These are phyloP conservation scores for Synanthedon myopaeformis DNA, from an alignment of 2,888 invertebrate species.

Conservation along the genomic window DNA sequence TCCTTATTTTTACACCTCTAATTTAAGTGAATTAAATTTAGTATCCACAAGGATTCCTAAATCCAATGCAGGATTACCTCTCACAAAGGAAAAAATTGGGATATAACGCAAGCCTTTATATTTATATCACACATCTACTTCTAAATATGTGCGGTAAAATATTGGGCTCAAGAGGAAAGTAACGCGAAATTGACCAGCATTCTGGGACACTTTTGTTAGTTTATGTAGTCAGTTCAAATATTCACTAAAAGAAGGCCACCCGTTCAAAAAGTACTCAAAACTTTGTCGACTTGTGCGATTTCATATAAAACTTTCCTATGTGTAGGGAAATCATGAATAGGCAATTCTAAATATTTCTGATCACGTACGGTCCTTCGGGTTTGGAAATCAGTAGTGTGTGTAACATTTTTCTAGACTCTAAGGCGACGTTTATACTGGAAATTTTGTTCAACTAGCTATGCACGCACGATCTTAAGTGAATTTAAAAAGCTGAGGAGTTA, in stretches of 20 bases:
- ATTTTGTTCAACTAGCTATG: no score
- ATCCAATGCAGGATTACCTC: no score
- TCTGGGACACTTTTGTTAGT: neutral
- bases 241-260: constrained; percentile 12
- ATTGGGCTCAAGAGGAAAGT: neutral
- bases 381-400: neutral
- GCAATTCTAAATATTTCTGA: constrained; percentile 50
- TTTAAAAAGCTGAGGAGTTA: no score
- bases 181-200: neutral
- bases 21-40: no score
- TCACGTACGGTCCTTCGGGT: constrained; percentile 48
- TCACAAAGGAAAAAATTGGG: no score
- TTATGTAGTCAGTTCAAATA: neutral
- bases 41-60: no score
- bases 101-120: no score
- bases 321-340: constrained; percentile 45
- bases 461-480: no score
- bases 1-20: no score
- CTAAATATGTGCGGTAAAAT: neutral
- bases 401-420: no score
- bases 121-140: no score
- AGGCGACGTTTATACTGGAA: no score
- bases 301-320: constrained; percentile 34
- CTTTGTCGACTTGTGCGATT: constrained; percentile 19
- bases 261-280: constrained; percentile 21